phyloP scores from a whole-genome alignment of 2,113 vertebrate genomes.

The Rhinogobius similis region DNA sequence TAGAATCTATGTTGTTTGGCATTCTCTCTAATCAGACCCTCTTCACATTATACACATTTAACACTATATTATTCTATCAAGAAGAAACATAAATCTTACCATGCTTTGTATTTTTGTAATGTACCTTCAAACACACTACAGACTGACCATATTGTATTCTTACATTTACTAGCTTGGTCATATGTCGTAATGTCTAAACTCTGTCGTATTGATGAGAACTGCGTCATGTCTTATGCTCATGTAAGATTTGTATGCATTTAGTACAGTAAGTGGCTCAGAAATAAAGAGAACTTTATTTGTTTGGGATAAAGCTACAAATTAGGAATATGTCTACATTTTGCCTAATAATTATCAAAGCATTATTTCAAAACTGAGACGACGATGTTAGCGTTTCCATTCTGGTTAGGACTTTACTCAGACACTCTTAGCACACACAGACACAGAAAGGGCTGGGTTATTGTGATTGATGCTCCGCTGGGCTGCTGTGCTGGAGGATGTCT shows the following conservation, averaged over 20 bases:
- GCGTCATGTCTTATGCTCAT: neutral
- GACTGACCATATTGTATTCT: neutral
- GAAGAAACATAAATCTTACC: too few species aligned
- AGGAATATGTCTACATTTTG: neutral
- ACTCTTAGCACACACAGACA: conserved; percentile 55
- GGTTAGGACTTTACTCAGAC: conserved; percentile 61
- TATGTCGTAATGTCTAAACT: too few species aligned
- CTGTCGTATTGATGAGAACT: too few species aligned
- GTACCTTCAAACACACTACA: neutral
- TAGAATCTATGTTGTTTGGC: neutral
- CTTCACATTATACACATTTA: too few species aligned
- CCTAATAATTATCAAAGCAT: neutral
- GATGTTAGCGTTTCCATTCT: conserved; percentile 47
- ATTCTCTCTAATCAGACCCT: neutral
- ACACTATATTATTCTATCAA: too few species aligned
- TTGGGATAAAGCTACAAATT: neutral
- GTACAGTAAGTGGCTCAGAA: neutral
- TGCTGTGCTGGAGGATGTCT: conserved; percentile 59
- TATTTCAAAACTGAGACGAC: neutral
- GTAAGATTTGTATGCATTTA: too few species aligned
- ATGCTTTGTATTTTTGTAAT: too few species aligned
- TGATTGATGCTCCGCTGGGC: conserved; percentile 70
- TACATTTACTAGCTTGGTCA: neutral
- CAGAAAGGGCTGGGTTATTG: conserved; percentile 49
- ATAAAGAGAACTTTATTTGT: neutral